Evolutionary conservation across 2,113 vertebrate genomes (phyloP).

Genomic region (Ictalurus punctatus): DNA sequence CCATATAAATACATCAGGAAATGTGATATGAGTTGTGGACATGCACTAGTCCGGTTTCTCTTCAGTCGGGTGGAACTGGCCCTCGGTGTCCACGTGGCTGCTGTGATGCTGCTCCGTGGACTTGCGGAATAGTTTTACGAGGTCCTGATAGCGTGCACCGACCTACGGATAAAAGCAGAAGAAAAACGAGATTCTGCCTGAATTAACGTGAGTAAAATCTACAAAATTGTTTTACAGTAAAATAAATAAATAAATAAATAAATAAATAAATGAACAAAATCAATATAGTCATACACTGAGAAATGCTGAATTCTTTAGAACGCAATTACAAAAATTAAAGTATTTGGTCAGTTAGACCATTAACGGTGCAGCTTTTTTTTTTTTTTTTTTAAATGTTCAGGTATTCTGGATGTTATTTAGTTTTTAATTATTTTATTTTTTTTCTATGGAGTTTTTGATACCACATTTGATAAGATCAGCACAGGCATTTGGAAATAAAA

Average conservation of each 20-base stretch:
- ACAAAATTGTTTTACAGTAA: not conserved
- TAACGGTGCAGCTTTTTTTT: not conserved
- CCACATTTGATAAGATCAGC: not conserved
- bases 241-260: too few species aligned
- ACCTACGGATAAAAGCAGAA: conserved; percentile 71
- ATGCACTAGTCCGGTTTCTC: conserved; percentile 7
- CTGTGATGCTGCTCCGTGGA: conserved; percentile 74
- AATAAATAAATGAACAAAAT: not conserved
- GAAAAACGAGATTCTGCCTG: not conserved
- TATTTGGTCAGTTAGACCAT: not conserved
- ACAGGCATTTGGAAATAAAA: not conserved
- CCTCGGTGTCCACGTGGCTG: conserved; percentile 65
- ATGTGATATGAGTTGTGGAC: not conserved
- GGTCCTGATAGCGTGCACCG: conserved; percentile 80
- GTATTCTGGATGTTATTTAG: not conserved
- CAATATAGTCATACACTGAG: not conserved
- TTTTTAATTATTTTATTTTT: not conserved
- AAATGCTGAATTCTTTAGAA: not conserved
- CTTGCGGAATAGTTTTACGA: conserved; percentile 84
- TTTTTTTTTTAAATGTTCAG: too few species aligned
- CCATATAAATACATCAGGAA: too few species aligned
- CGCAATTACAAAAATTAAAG: not conserved
- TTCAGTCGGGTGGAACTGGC: conserved; percentile 64
- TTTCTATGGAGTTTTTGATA: not conserved
- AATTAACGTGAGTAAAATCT: not conserved